Conservation (phyloP, 2,888 invertebrate species). For the Ectemnius cavifrons region DNA sequence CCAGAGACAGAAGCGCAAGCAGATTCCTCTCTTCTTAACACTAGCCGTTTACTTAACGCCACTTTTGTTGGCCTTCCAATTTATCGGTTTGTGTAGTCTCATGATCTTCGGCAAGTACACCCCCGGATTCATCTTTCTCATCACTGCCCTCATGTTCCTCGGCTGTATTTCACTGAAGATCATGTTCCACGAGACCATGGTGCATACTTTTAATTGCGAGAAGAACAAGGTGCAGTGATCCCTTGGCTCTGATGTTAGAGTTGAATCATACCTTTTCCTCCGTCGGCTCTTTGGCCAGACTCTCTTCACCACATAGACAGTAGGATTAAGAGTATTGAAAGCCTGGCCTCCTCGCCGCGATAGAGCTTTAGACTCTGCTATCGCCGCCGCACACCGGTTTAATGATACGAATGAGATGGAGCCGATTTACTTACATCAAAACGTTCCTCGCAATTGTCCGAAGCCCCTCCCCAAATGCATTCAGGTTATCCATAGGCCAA, state of each 20-base stretch:
- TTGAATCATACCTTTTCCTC: background rate
- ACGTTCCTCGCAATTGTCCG: conserved; percentile 16
- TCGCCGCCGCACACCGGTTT: conserved; percentile 11
- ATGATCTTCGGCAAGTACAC: conserved; percentile 70
- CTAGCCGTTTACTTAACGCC: conserved; percentile 70
- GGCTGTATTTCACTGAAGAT: conserved; percentile 71
- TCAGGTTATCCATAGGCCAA: background rate
- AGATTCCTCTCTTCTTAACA: conserved; percentile 57
- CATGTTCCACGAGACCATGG: conserved; percentile 62
- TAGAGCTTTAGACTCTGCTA: background rate
- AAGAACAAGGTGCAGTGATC: conserved; percentile 66
- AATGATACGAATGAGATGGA: conserved; percentile 4
- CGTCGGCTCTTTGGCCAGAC: conserved; percentile 13
- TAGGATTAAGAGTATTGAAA: conserved; percentile 23
- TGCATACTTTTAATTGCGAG: conserved; percentile 49
- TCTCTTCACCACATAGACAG: conserved; percentile 24
- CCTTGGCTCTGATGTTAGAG: background rate
- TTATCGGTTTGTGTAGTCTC: conserved; percentile 65
- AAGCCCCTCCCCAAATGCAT: background rate
- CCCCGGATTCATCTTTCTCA: conserved; percentile 74
- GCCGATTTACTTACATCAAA: conserved; percentile 19
- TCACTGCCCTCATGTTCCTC: conserved; percentile 69
- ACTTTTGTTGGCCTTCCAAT: conserved; percentile 65
- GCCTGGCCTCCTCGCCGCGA: conserved; percentile 13
- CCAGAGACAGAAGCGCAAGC: conserved; percentile 60